A percentile compares a stretch with the other conserved stretches of the same genome.
phyloP scores from a whole-genome alignment of 2,888 invertebrate genomes.

The Drosophila stalkeri region DNA sequence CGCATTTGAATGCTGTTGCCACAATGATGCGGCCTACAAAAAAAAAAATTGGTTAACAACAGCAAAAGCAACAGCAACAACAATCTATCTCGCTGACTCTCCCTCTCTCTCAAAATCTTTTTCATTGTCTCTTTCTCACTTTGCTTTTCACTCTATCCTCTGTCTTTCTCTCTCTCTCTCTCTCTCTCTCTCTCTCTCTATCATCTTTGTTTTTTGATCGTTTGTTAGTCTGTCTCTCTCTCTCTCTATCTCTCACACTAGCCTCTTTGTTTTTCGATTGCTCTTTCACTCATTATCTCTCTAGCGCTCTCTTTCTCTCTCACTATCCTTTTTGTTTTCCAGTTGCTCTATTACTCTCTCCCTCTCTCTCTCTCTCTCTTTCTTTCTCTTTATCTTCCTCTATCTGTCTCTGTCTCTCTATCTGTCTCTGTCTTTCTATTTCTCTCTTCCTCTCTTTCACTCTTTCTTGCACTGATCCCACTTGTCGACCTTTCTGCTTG shows the following conservation, averaged over 20 bases:
- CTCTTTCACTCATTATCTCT: not conserved
- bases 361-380: not conserved
- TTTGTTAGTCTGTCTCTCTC: not conserved
- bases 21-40: conserved; percentile 72
- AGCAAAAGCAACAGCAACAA: conserved; percentile 24
- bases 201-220: too few relatives aligned
- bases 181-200: not conserved
- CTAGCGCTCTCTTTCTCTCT: not conserved
- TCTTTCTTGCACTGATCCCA: conserved; percentile 27
- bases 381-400: not conserved
- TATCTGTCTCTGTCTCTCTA: not conserved
- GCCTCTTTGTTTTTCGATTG: too few relatives aligned
- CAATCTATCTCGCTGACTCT: not conserved
- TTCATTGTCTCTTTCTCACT: not conserved
- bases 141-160: not conserved
- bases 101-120: not conserved
- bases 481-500: conserved; percentile 53
- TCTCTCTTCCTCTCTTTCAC: too few relatives aligned
- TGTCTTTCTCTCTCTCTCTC: not conserved
- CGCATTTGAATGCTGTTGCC: conserved; percentile 42
- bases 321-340: too few relatives aligned
- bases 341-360: too few relatives aligned
- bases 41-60: conserved; percentile 64
- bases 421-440: not conserved
- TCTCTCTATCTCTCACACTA: too few relatives aligned